phyloP scores from a whole-genome alignment of 2,888 invertebrate species.

The Gasteruption jaculator region DNA sequence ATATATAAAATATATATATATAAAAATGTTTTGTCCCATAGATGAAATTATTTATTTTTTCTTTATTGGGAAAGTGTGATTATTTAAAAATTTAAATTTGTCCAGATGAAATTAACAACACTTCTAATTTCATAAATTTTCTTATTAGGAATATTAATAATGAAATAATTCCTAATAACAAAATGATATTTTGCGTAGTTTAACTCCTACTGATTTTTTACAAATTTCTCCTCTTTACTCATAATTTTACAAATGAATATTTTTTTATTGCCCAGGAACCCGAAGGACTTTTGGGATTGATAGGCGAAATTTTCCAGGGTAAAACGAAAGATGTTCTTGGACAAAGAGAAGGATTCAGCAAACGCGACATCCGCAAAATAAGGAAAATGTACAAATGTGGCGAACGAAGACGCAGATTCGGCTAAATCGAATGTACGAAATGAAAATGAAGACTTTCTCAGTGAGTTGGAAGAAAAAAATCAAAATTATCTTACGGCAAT shows the following conservation, averaged over 20 bases:
- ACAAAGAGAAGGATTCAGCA: slow-evolving; percentile 71
- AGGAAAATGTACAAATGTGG: slow-evolving; percentile 72
- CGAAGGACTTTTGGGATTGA: slow-evolving; percentile 28
- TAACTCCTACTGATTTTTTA: too few species aligned
- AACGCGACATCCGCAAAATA: slow-evolving; percentile 68
- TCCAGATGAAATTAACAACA: neutral
- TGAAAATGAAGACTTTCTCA: too few species aligned
- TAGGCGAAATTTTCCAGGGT: slow-evolving; percentile 33
- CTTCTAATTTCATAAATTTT: neutral
- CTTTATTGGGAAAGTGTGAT: neutral
- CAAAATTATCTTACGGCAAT: too few species aligned
- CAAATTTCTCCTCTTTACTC: too few species aligned
- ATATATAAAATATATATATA: neutral
- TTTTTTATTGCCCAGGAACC: too few species aligned
- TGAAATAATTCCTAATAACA: too few species aligned
- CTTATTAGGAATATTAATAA: too few species aligned
- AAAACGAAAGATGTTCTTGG: slow-evolving; percentile 53
- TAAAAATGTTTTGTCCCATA: neutral
- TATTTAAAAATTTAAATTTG: neutral
- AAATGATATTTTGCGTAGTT: too few species aligned
- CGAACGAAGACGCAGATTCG: slow-evolving; percentile 14
- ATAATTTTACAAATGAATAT: too few species aligned
- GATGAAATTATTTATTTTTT: slow-evolving; percentile 8
- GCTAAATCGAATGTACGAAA: too few species aligned
- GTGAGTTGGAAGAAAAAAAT: too few species aligned